Percentiles rank a stretch among this genome's conserved stretches.
These are phyloP conservation scores for Darevskia nairensis DNA, from an alignment of 2,797 vertebrate genomes.

Conservation along the genomic window DNA sequence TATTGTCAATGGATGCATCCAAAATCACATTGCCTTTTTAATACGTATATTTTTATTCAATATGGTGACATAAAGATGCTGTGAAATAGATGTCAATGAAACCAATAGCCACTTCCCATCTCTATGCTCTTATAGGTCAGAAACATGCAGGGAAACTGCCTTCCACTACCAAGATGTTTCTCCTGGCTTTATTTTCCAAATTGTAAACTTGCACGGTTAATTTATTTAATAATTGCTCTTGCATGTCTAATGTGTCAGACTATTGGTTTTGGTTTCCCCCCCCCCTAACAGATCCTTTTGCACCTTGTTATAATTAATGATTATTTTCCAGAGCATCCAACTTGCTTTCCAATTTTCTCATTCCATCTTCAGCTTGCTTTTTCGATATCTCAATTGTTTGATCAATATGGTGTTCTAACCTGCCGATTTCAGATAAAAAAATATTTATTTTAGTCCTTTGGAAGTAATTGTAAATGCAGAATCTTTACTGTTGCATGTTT, in stretches of 20 bases:
- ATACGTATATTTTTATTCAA: background rate
- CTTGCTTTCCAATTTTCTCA: background rate
- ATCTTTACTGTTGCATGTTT: background rate
- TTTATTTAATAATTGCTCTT: background rate
- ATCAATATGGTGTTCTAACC: background rate
- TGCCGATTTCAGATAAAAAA: slow-evolving; percentile 18
- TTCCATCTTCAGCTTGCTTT: background rate
- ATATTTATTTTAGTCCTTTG: background rate
- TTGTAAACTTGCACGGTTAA: background rate
- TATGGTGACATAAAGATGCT: background rate
- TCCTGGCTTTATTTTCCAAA: background rate
- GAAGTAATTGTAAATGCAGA: background rate
- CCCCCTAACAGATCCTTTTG: background rate
- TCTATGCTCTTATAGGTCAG: background rate
- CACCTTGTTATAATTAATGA: background rate
- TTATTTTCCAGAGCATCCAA: background rate
- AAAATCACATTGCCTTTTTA: background rate
- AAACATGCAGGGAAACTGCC: background rate
- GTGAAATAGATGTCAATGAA: background rate
- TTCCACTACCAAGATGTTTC: background rate
- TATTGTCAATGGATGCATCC: background rate
- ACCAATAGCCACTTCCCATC: background rate
- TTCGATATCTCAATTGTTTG: background rate
- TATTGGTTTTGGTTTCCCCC: background rate
- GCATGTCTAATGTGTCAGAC: background rate